Conservation (phyloP, 2,888 invertebrate genomes). For the Caenorhabditis sp. region DNA sequence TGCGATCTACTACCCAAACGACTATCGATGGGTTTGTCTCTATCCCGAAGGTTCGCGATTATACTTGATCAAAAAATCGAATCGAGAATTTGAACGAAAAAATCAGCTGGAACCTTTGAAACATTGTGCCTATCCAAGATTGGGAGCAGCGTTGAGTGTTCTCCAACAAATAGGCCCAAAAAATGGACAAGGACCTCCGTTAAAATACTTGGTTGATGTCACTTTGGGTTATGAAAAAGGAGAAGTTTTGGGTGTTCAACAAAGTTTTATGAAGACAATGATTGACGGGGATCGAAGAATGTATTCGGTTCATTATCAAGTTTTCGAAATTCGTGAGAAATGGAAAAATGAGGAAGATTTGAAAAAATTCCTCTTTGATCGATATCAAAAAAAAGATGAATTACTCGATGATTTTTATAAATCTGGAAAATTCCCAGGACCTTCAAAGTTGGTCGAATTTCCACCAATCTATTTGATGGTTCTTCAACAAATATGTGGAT, state of each 20-base stretch:
- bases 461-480: background rate
- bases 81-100: conserved; percentile 77
- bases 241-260: conserved; percentile 39
- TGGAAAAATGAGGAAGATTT: conserved; percentile 77
- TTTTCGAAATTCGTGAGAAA: conserved; percentile 48
- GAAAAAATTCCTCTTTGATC: conserved; percentile 85
- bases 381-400: conserved; percentile 82
- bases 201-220: conserved; percentile 58
- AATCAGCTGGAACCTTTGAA: conserved; percentile 84
- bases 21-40: conserved; percentile 29
- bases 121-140: conserved; percentile 85
- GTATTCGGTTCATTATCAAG: conserved; percentile 54
- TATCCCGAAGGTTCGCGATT: conserved; percentile 54
- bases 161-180: conserved; percentile 76
- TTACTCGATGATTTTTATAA: conserved; percentile 55
- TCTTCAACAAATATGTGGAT: background rate
- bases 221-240: conserved; percentile 60
- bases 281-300: conserved; percentile 19
- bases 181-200: conserved; percentile 39
- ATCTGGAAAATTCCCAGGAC: conserved; percentile 40
- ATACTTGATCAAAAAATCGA: conserved; percentile 47
- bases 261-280: conserved; percentile 23
- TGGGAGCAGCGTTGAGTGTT: conserved; percentile 86
- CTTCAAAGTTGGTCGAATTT: background rate
- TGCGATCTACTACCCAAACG: conserved; percentile 16